Percentiles rank a stretch among this genome's conserved stretches.
phyloP scores from a whole-genome alignment of 2,888 invertebrate species.

The Yponomeuta evonymella region DNA sequence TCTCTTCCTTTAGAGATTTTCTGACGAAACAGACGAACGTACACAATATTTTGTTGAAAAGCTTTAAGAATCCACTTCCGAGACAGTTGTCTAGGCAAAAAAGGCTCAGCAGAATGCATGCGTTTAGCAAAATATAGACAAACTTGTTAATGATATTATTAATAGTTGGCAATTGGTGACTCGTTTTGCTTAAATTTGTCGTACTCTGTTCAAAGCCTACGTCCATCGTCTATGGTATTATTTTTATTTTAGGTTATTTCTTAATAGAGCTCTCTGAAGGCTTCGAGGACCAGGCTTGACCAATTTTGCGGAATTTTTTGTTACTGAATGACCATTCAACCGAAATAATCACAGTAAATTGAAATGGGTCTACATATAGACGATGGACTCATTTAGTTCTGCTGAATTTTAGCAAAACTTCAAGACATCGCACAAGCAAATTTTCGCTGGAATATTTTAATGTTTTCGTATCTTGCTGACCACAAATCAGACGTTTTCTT shows the following conservation, averaged over 20 bases:
- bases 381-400: not conserved
- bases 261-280: too few relatives aligned
- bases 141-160: not conserved
- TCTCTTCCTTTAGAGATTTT: slow-evolving; percentile 40
- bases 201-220: too few relatives aligned
- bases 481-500: too few relatives aligned
- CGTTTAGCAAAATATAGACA: slow-evolving; percentile 20
- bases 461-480: too few relatives aligned
- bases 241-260: too few relatives aligned
- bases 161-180: not conserved
- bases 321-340: not conserved
- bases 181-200: too few relatives aligned
- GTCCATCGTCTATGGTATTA: too few relatives aligned
- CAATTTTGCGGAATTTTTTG: not conserved
- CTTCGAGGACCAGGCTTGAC: too few relatives aligned
- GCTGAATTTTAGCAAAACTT: not conserved
- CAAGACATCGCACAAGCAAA: too few relatives aligned
- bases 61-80: slow-evolving; percentile 51
- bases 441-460: too few relatives aligned
- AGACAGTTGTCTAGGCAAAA: slow-evolving; percentile 46
- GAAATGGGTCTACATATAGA: not conserved
- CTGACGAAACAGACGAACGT: slow-evolving; percentile 42
- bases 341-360: not conserved
- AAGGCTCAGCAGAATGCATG: slow-evolving; percentile 37
- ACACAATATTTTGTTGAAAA: slow-evolving; percentile 38